Evolutionary conservation across 2,888 invertebrate species (phyloP).

Genomic region (Cheilosia variabilis): DNA sequence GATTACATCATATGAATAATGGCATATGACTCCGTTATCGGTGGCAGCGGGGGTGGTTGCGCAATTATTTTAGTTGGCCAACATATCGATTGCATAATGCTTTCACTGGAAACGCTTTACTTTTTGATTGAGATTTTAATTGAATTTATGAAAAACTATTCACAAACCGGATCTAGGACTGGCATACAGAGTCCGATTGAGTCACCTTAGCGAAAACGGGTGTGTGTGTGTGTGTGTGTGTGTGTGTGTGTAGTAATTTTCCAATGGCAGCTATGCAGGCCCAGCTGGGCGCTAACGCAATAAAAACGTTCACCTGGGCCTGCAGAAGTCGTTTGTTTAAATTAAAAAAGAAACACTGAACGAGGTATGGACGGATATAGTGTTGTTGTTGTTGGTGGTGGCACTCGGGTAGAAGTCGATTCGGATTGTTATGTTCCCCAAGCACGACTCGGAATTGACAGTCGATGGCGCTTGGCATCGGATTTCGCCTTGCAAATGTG

Average conservation of each 20-base stretch:
- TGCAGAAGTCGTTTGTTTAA: conserved; percentile 44
- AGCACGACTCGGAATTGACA: conserved; percentile 51
- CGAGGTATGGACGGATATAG: not conserved
- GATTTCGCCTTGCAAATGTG: too few species aligned
- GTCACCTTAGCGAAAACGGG: conserved; percentile 55
- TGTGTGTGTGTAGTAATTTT: conserved; percentile 41
- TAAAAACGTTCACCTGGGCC: conserved; percentile 59
- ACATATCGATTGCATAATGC: conserved; percentile 62
- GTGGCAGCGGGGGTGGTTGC: conserved; percentile 21
- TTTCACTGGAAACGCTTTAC: conserved; percentile 53
- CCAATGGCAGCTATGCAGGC: conserved; percentile 43
- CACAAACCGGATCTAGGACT: conserved; percentile 55
- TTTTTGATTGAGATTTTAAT: conserved; percentile 69
- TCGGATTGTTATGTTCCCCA: conserved; percentile 20
- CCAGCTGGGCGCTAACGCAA: conserved; percentile 67
- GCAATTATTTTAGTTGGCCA: conserved; percentile 32
- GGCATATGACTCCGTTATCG: conserved; percentile 51
- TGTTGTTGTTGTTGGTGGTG: conserved; percentile 8
- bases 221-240: conserved; percentile 19
- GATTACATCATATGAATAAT: conserved; percentile 56
- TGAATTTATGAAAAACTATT: conserved; percentile 58
- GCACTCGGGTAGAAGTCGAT: conserved; percentile 14
- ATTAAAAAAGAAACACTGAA: conserved; percentile 27
- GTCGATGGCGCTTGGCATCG: too few species aligned
- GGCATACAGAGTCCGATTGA: conserved; percentile 51